Base-by-base conservation (phyloP, 2,113 vertebrate genomes). In the Pseudorhombus dupliciocellatus region DNA sequence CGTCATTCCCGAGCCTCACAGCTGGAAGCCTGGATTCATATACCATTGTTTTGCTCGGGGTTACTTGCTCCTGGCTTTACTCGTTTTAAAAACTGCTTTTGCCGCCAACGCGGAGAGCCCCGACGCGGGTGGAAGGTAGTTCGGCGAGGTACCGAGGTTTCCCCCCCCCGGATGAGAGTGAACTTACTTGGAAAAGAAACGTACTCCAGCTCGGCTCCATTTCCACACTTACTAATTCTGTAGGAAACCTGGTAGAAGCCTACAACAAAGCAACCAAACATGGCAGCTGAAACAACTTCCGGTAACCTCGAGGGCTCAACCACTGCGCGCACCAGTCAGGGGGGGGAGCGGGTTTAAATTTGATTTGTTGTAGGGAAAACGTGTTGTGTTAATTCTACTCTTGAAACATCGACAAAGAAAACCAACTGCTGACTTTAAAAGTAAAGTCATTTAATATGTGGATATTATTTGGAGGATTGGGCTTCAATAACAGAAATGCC, bases 201-300 rank as follows among this genome's bases (percentile, higher is more conserved):
- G 95, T 94, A 92, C 95, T 95, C 95, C 95, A 96, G 94, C 95
- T 95, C 94, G 95, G 90, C 92, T 96, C 95, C 95, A 96, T 96
- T 91, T 94, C 93, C 92, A 93, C 92, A 92, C 94, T 93, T 88
- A 85, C 69, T 92, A 88, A 93, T 91, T 91, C 91, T 92, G 93
- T 88, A 91, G 92, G 91, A 93, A 93, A 93, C 88, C 93, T 92
- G 89, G 90, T 94, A 93, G 92, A 93, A 94, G 92, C 93, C 93
- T 94, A 95, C 95, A 96, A 96, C 95, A 96, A 95, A 96, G 95
- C 95, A 92, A 93, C 93, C 93, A 93, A 95, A 96, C 93, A 96
- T 95, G 95, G 95, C 94, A 95, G 94, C 95, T 93, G 92, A 93
- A 88, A 93, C 94, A 91, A 95, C 94, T 95, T 95, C 95, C 94